Evolutionary conservation across 2,888 invertebrate genomes (phyloP), one percentile per base, ranked within the genome.

Genomic region (Vannuccia rotundouncinata): DNA sequence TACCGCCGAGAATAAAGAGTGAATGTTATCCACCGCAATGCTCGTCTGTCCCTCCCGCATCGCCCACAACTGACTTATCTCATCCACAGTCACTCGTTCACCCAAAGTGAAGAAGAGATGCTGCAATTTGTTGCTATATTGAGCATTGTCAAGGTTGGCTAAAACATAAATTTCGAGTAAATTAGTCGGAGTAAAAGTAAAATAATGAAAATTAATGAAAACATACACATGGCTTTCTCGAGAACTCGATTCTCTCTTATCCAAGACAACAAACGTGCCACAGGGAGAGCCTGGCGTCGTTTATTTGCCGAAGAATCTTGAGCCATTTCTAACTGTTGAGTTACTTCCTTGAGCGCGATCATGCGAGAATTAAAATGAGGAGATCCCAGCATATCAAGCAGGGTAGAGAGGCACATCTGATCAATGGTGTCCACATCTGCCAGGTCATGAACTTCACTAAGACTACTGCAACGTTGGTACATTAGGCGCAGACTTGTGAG

Each of bases 11-110:
- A 90, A 88, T 80, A 90, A 88, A 59, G 87, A 85, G 84, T 89
- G 89, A 78, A 90, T 88, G 83, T 90, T 90, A 83, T 90, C 90
- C 28, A 89, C 88, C 31, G 89, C 88, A 82, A 89, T 88, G 81
- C 88, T 88, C 75, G 88, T 88, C 82, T 89, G 87, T 29, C 88
- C 88, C 83, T 88, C 85, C 86, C 89, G 83, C 5, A 84, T 45
- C 17, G 45, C 45, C 45, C 45, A 45, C 45, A 45, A 45, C 45
- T 45, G 45, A 45, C 45, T 45, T 10, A 45, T 45, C 45, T 45
- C 45, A 17, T 45, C 45, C 5, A 17, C 45, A 17, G 45, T 45
- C 17, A 45, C 45, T 10, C 45, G 45, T 45, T 45, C 45, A 45
- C 45, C 45, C 45, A 45, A 45, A 10, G 45, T 45, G 17, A 5